Conservation (phyloP, 2,113 vertebrate species). For the Ophthalmolycus amberensis region DNA sequence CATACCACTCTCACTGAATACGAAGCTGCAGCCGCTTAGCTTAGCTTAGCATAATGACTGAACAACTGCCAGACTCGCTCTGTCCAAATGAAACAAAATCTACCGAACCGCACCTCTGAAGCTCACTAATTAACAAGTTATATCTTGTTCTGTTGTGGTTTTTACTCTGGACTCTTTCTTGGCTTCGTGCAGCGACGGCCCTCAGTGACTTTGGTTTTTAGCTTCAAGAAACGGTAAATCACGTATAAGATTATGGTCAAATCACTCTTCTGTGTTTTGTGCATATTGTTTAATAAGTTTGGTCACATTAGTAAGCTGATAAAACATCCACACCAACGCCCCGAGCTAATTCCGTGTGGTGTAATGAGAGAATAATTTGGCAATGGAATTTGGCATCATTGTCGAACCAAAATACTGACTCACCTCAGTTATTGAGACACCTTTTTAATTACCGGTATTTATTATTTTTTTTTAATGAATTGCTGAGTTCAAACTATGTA, state of each 20-base stretch:
- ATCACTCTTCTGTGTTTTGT: not conserved
- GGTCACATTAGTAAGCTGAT: not conserved
- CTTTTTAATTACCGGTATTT: not conserved
- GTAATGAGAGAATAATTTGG: not conserved
- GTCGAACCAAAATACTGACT: constrained; percentile 16
- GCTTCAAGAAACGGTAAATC: not conserved
- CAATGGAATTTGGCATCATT: constrained; percentile 5
- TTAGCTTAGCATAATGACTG: not conserved
- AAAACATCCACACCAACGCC: not conserved
- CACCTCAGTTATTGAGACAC: constrained; percentile 2
- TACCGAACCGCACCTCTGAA: not conserved
- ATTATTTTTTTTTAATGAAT: not conserved
- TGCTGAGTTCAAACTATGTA: not conserved
- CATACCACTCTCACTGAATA: not conserved
- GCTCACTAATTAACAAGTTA: constrained; percentile 2
- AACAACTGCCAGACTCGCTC: not conserved
- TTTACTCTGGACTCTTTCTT: not conserved
- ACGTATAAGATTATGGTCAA: not conserved
- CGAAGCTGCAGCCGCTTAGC: not conserved
- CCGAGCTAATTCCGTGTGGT: not conserved
- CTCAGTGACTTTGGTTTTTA: not conserved
- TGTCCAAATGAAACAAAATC: not conserved
- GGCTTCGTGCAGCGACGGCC: not conserved
- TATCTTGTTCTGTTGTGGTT: constrained; percentile 7
- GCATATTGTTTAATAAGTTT: not conserved